These are phyloP conservation scores for Trypoxylus dichotomus DNA, from an alignment of 1,140 invertebrate genomes.

Conservation along the genomic window DNA sequence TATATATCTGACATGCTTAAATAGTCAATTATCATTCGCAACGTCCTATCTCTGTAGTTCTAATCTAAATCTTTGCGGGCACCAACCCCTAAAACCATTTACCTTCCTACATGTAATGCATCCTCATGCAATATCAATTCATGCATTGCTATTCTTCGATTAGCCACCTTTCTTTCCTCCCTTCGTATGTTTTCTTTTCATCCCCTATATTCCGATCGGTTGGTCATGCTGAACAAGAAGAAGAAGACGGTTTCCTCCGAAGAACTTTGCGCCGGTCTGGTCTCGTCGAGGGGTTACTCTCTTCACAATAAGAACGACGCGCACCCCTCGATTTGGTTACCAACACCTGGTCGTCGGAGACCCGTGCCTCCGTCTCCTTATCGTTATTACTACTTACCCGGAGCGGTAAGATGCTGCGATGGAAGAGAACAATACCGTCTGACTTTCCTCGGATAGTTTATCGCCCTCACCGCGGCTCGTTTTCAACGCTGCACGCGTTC, in stretches of 20 bases:
- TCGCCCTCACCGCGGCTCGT: constrained; percentile 16
- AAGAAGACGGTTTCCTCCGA: neutral
- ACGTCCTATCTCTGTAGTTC: too few species aligned
- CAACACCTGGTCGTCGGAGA: constrained; percentile 26
- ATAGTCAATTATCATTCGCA: too few species aligned
- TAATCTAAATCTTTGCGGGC: too few species aligned
- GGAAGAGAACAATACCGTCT: constrained; percentile 31
- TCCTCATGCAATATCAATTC: too few species aligned
- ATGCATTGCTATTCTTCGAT: neutral
- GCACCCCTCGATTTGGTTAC: constrained; percentile 33
- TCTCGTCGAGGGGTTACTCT: neutral
- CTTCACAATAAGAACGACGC: neutral
- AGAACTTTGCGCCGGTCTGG: constrained; percentile 1
- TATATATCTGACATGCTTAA: too few species aligned
- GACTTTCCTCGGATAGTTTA: constrained; percentile 24
- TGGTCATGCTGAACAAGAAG: neutral
- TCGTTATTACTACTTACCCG: neutral
- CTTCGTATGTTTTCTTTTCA: neutral
- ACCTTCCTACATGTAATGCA: too few species aligned
- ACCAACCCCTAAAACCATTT: too few species aligned
- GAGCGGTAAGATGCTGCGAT: constrained; percentile 27
- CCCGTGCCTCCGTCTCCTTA: constrained; percentile 27
- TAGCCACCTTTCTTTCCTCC: neutral
- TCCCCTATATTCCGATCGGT: neutral
- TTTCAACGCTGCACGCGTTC: neutral